Base-by-base conservation (phyloP, 2,113 vertebrate species). In the Phyllostomus discolor region DNA sequence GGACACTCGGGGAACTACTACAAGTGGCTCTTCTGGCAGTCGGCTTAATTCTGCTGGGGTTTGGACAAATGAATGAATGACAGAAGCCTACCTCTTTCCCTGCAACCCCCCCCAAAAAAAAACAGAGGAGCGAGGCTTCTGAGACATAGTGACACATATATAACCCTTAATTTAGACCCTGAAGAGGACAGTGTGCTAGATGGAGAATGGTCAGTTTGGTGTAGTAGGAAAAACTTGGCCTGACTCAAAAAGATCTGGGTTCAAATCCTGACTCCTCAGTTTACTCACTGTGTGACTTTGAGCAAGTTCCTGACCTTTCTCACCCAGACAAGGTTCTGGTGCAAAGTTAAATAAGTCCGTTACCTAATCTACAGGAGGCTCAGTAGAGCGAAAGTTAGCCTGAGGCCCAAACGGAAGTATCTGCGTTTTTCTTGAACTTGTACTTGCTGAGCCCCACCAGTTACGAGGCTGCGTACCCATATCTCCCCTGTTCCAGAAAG, bases 401-500 rank as follows among this genome's bases (percentile, higher is more conserved):
- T 59, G 70, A 78, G 50, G 57, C 70, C 66, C 26, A 28, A 62
- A 67, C 31, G 48, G 81, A 81, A 62, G 50, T 54, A 88, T 54
- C 19, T 73, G 17, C 11, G 57, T 57, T 59, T 92, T 83, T 48
- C 64, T 78, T 70, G 90, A 31, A 81, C 48, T 70, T 50, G 0
- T 75, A 4, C 33, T 64, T 95, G 69, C 72, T 26, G 92, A 90
- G 41, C 22, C 73, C 72, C 46, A 0, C 70, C 76, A 59, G 62
- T 48, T 43, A 33, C 57, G 57, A 92, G 70, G 72, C 59, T 92
- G 43, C 90, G 41, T 78, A 35, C 57, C 22, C n/a, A 1, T 48
- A 64, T 81, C 79, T 89, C 86, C 73, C 67, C 62, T 70, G 33
- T 96, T 84, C 90, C 78, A 82, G 85, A 87, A 83, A 90, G 78